Conservation (phyloP, 2,113 vertebrate species). For the Neodon shergylaensis region DNA sequence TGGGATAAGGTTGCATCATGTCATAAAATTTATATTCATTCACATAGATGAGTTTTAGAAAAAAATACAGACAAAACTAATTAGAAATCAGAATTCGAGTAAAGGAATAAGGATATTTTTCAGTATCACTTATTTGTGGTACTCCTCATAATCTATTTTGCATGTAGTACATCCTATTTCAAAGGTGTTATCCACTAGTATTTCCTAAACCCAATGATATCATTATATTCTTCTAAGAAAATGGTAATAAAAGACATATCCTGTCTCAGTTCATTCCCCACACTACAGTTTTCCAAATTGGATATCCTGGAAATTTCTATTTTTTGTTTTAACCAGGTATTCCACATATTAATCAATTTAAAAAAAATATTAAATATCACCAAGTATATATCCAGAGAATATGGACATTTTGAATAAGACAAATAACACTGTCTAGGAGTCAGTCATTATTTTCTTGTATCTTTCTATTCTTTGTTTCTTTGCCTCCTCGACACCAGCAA, state of each 20-base stretch:
- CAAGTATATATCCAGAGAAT: not conserved
- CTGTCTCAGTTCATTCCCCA: not conserved
- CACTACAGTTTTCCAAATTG: not conserved
- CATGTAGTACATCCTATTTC: not conserved
- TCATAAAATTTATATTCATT: not conserved
- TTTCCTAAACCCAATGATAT: not conserved
- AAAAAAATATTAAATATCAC: constrained; percentile 12
- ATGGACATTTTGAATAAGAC: not conserved
- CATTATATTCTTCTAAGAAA: constrained; percentile 1
- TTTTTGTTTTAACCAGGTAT: not conserved
- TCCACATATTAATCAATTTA: constrained; percentile 24
- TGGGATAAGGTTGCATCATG: not conserved
- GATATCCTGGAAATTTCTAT: not conserved
- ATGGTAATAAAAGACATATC: constrained; percentile 5
- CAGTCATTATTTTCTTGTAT: not conserved
- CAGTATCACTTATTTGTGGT: not conserved
- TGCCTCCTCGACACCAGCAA: not conserved
- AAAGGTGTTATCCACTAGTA: not conserved
- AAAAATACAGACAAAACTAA: not conserved
- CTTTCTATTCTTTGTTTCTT: not conserved
- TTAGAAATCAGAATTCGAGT: not conserved
- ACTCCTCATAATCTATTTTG: not conserved
- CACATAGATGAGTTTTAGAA: not conserved
- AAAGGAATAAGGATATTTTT: constrained; percentile 22
- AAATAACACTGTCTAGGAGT: not conserved